Base-by-base conservation (phyloP, 2,113 vertebrate species). In the Paracanthobrama guichenoti region DNA sequence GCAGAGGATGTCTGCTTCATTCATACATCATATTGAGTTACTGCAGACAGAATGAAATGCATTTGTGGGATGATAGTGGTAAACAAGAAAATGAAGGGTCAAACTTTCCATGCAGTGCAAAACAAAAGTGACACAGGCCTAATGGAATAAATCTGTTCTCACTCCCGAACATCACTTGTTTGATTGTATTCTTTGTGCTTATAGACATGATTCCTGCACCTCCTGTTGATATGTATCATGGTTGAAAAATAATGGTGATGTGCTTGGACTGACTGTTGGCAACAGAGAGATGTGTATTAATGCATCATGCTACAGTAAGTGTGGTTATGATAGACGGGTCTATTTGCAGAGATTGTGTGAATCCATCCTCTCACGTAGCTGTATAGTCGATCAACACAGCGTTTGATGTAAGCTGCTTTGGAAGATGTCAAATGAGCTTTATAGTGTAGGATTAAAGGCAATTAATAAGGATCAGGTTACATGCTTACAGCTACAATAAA, bases 251-350 rank as follows among this genome's bases (percentile, higher is more conserved):
- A 64, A 48, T 66, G n/a, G 13, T 62, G 78, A 79, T 74, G 66
- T 28, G 26, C n/a, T 28, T 46, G 46, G 3, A 31, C 24, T 79
- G 79, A 84, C 64, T 82, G 50, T 66, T 72, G 81, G 35, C 7
- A 69, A 77, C 59, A 71, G 28, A 57, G 24, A 72, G 74, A 69
- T 75, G 75, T 60, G 62, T 85, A 71, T 84, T 20, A 72, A 71
- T 86, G 62, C 24, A 5, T 66, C 6, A 5, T 72, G 44, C 26
- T 72, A 31, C 24, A 13, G 79, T 28, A 77, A 78, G 86, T 57
- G 66, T 14, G 12, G 28, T 73, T n/a, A 50, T 88, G 86, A 88
- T 73, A 24, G 87, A 83, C 84, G 83, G 87, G 60, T 88, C 76
- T 86, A 84, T 88, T 86, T 86, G 76, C 81, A 71, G 69, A 80